A percentile compares a stretch with the other conserved stretches of the same genome.
Evolutionary conservation across 1,140 invertebrate genomes (phyloP).

Genomic region (Psilanteris sp.): DNA sequence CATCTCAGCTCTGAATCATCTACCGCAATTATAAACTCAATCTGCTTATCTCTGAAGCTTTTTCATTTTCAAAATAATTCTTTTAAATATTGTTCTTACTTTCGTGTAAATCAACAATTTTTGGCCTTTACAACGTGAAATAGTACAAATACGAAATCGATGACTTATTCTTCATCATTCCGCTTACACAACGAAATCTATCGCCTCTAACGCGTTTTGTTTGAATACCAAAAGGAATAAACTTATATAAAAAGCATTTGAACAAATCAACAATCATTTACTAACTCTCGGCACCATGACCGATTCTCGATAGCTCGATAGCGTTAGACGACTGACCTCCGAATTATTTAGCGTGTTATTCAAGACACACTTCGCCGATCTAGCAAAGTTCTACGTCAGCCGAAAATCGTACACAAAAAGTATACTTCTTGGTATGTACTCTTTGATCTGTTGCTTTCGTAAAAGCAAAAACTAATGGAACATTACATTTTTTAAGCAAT

Average conservation of each 20-base stretch:
- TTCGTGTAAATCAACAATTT: conserved; percentile 39
- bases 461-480: conserved; percentile 41
- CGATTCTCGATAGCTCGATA: conserved; percentile 76
- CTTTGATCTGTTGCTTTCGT: conserved; percentile 67
- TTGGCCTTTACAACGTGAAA: conserved; percentile 49
- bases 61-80: conserved; percentile 4
- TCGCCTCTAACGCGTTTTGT: conserved; percentile 48
- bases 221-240: too few species aligned
- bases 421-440: conserved; percentile 63
- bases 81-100: conserved; percentile 46
- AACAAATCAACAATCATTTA: conserved; percentile 32
- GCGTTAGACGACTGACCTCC: conserved; percentile 77
- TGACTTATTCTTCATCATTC: conserved; percentile 51
- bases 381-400: conserved; percentile 64
- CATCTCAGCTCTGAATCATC: too few species aligned
- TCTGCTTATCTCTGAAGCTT: too few species aligned
- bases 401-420: conserved; percentile 55
- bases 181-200: conserved; percentile 63
- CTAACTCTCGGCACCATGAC: conserved; percentile 70
- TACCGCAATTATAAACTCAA: too few species aligned
- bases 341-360: conserved; percentile 72
- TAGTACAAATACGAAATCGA: conserved; percentile 65
- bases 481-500: too few species aligned
- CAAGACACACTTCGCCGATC: conserved; percentile 65
- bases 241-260: too few species aligned